Base-by-base conservation (phyloP, 2,888 invertebrate species). In the Antheraea yamamai region DNA sequence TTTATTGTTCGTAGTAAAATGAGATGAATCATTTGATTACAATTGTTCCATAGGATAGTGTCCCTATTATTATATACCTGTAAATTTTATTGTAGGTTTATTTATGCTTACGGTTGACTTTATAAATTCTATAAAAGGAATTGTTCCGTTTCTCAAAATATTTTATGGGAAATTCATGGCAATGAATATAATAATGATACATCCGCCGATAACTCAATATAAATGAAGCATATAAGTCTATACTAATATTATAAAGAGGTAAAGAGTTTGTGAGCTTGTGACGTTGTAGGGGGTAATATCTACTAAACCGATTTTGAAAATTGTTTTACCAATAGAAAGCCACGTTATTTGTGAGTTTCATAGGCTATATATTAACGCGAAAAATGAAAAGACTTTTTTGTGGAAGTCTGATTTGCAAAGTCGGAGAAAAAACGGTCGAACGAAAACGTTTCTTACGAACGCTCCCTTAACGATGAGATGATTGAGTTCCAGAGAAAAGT, bases 1-100 rank as follows among this genome's bases (percentile, higher is more conserved):
- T 66, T 66, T 66, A 66, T 66, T 66, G 64, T 66, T 66, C 30
- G 64, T 66, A 66, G 26, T 30, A 16, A 66, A 66, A 66, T 66
- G 30, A 66, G 30, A 66, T 66, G 64, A 26, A 66, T 66, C 16
- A 66, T 66, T 30, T 30, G 30, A 66, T 66, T 66, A 30, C 30
- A 66, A 66, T 66, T 26, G 26, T 66, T 30, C 64, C 12, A 66
- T 26, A 66, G 64, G 16, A 30, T 30, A 30, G 16, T 26, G 16
- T 66, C 16, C 26, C 64, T 66, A 30, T 66, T 66, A 66, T 66
- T 12, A 66, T 66, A 30, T 66, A 66, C 16, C 47, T 47, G 30
- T 66, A 30, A 66, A 66, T 66, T 14, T 23, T n/a, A n/a, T 61
- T 23, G 23, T 61, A 6, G 10, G 23, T 61, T 61, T 23, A 61